Conservation (phyloP, 1,140 invertebrate species). For the Helicoverpa zea region DNA sequence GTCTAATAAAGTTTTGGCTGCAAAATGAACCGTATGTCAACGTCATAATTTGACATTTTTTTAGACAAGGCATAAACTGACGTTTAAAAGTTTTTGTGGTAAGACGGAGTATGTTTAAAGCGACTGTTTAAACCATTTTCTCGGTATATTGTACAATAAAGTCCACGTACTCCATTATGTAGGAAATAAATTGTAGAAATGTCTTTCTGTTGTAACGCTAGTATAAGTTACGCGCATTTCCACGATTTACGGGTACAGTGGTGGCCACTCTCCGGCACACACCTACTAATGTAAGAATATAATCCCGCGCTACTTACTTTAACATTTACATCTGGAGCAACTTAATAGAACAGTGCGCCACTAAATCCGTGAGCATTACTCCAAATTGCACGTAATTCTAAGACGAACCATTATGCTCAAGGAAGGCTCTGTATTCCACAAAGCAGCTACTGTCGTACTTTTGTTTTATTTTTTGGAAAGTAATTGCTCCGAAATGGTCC, state of each 20-base stretch:
- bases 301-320: constrained; percentile 29
- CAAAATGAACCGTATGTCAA: no score
- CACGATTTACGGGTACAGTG: constrained; percentile 36
- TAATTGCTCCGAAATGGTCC: constrained; percentile 23
- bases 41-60: no score
- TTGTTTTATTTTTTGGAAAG: constrained; percentile 36
- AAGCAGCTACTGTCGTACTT: constrained; percentile 20
- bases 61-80: no score
- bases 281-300: constrained; percentile 22
- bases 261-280: not conserved
- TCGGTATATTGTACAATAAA: constrained; percentile 18
- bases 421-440: constrained; percentile 15
- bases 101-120: constrained; percentile 2
- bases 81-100: no score
- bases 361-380: constrained; percentile 39
- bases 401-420: constrained; percentile 13
- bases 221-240: constrained; percentile 42
- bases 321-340: constrained; percentile 36
- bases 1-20: no score
- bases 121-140: constrained; percentile 22
- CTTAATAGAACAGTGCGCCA: constrained; percentile 44
- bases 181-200: constrained; percentile 34
- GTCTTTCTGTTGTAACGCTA: constrained; percentile 30
- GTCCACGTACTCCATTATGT: constrained; percentile 32
- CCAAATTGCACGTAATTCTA: constrained; percentile 41